Base-by-base conservation (phyloP, 2,797 vertebrate genomes). In the Anguilla megastoma region DNA sequence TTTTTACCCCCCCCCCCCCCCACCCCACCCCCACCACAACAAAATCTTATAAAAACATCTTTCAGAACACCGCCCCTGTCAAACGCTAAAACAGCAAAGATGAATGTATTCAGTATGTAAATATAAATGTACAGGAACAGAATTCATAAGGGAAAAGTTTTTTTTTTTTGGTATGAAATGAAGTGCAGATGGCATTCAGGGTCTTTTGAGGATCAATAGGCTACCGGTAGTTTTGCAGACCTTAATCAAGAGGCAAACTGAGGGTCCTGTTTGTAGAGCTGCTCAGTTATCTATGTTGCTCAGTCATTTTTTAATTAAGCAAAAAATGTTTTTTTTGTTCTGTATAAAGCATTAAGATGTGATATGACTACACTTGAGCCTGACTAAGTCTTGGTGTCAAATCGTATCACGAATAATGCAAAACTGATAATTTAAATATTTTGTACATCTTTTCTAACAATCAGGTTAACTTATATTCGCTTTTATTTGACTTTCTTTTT, bases 391-490 rank as follows among this genome's bases (percentile, higher is more conserved):
- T 80, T 80, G n/a, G 45, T 48, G 45, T 80, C 18, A 5, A 80
- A 24, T 3, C 24, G 24, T 80, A 48, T 48, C 41, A 48, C n/a
- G 3, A 80, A 76, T 41, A 76, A 36, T 76, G 33, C 74, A 76
- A 36, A 76, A 76, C 14, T 36, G 45, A 79, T 45, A 48, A 80
- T 48, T 18, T 21, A 80, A 80, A 80, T 80, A 50, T 80, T 80
- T 80, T 48, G 18, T 48, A 80, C 50, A 80, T 48, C 18, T 80
- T 80, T 80, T 76, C 33, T 80, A 80, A 76, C 21, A 76, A 33
- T 18, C 71, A 16, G 30, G 30, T 41, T 45, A 79, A 30, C 18
- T 16, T 36, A 76, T 76, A 36, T 36, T 36, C 36, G 36, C 36
- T 63, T 10, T 4, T 63, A 0, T 76, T 76, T 36, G 7, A 41